A percentile compares a stretch with the other conserved stretches of the same genome.
Conservation (phyloP, 2,888 invertebrate genomes). For the Panopea generosa region DNA sequence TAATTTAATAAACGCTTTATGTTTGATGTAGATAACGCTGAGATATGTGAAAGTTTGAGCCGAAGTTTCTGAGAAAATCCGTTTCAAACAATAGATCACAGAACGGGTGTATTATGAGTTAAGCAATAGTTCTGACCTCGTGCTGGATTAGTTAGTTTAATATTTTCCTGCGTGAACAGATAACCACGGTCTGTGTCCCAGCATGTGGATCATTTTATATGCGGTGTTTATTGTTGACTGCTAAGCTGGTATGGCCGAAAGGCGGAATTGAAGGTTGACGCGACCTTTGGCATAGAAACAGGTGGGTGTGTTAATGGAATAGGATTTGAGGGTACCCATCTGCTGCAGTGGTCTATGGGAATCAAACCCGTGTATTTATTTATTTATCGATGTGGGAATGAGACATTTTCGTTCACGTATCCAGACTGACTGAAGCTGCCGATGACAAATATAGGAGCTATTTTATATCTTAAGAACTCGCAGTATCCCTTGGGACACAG, state of each 20-base stretch:
- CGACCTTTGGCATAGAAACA: background rate
- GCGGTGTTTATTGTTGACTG: slow-evolving; percentile 9
- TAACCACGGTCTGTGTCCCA: slow-evolving; percentile 9
- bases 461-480: no score
- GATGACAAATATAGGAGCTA: no score
- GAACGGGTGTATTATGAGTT: background rate
- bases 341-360: no score
- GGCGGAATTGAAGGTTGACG: slow-evolving; percentile 10
- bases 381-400: no score
- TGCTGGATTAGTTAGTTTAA: slow-evolving; percentile 33
- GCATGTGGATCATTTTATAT: no score
- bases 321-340: no score
- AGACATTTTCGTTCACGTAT: no score
- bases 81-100: slow-evolving; percentile 8
- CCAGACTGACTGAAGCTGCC: no score
- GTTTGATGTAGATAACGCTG: slow-evolving; percentile 26
- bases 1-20: slow-evolving; percentile 29
- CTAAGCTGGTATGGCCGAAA: slow-evolving; percentile 6
- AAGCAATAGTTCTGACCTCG: slow-evolving; percentile 21
- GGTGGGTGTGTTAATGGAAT: no score
- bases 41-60: slow-evolving; percentile 17
- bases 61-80: slow-evolving; percentile 17
- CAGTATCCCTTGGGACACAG: no score
- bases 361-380: no score
- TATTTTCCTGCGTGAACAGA: slow-evolving; percentile 49